Evolutionary conservation across 2,797 vertebrate genomes (phyloP).

Genomic region (Numenius phaeopus): DNA sequence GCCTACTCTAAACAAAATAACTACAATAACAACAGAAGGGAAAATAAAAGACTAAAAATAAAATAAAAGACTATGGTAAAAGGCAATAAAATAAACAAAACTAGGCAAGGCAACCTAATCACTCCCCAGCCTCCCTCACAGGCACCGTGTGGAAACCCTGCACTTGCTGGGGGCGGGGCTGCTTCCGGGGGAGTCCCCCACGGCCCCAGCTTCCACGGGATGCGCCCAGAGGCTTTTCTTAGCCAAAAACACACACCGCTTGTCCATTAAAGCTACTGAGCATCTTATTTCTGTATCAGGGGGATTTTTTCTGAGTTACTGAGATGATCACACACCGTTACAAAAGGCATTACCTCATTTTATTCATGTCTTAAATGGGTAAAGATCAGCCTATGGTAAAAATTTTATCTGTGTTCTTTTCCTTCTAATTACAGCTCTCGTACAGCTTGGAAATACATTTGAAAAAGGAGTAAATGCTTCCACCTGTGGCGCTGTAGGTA

Average conservation of each 20-base stretch:
- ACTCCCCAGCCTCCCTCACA: accelerated
- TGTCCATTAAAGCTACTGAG: accelerated
- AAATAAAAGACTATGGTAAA: background rate
- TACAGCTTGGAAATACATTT: no score
- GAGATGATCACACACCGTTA: accelerated
- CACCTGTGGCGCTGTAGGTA: accelerated
- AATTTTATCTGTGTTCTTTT: no score
- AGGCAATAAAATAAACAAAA: accelerated
- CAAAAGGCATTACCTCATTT: no score
- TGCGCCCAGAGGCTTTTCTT: accelerated
- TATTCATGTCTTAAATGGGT: background rate
- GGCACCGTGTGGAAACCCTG: no score
- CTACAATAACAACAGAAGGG: accelerated
- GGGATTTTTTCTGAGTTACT: no score
- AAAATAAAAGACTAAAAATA: background rate
- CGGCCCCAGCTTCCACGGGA: background rate
- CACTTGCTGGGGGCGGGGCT: background rate
- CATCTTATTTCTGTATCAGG: accelerated
- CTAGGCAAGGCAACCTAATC: accelerated
- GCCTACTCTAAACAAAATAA: background rate
- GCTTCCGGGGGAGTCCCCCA: background rate
- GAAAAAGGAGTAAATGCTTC: background rate
- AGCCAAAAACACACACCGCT: accelerated
- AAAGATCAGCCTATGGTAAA: background rate
- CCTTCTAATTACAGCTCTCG: background rate